Percentiles rank a stretch among this genome's conserved stretches.
Evolutionary conservation across 2,888 invertebrate genomes (phyloP).

Genomic region (Brachyopa scutellaris): DNA sequence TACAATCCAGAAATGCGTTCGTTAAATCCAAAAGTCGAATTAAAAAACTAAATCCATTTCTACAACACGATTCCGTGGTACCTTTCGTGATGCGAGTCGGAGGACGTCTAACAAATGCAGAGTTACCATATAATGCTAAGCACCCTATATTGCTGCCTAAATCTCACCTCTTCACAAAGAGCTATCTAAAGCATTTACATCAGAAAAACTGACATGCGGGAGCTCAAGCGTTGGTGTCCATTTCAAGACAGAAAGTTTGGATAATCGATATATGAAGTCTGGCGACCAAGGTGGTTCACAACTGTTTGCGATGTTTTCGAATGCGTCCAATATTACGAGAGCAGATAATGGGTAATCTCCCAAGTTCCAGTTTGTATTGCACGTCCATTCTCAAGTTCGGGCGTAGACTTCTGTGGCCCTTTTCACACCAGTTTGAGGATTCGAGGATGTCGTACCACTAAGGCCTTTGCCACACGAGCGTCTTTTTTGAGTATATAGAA

Average conservation of each 20-base stretch:
- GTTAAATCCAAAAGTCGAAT: constrained; percentile 21
- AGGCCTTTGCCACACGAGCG: no score
- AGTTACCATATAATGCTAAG: constrained; percentile 69
- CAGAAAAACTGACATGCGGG: constrained; percentile 35
- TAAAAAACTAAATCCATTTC: constrained; percentile 65
- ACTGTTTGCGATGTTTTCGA: no score
- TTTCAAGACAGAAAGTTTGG: constrained; percentile 16
- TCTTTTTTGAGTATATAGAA: no score
- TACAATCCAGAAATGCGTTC: background rate
- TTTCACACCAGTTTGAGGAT: background rate
- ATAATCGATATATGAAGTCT: no score
- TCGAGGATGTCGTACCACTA: background rate
- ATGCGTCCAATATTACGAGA: constrained; percentile 22
- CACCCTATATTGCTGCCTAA: constrained; percentile 75
- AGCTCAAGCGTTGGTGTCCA: constrained; percentile 42
- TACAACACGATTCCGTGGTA: constrained; percentile 43
- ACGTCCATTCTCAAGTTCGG: constrained; percentile 34
- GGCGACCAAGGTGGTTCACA: constrained; percentile 22
- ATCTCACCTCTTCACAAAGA: constrained; percentile 36
- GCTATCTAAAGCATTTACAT: constrained; percentile 31
- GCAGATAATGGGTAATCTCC: constrained; percentile 60
- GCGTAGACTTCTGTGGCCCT: constrained; percentile 42
- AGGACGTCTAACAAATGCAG: constrained; percentile 73
- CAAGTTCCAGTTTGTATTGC: constrained; percentile 24
- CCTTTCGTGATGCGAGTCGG: constrained; percentile 73